Percentiles rank a stretch among this genome's conserved stretches.
phyloP scores from a whole-genome alignment of 2,113 vertebrate species.

The Chaenogobius annularis region DNA sequence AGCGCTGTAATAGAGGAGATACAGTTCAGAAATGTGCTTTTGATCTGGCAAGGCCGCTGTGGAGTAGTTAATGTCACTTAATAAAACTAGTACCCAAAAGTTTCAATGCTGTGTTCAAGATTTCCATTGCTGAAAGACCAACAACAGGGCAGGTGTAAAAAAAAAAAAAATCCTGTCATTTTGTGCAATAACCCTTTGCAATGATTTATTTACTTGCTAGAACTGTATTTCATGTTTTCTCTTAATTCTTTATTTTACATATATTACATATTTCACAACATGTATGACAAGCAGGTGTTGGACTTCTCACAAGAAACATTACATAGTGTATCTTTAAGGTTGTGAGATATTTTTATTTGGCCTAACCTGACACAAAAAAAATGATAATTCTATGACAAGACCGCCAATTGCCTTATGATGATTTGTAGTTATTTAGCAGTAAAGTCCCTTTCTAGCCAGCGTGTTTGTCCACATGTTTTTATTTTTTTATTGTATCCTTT shows the following conservation, averaged over 20 bases:
- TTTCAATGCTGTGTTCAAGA: background rate
- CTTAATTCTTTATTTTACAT: no score
- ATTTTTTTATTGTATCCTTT: background rate
- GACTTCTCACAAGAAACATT: no score
- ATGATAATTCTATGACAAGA: slow-evolving; percentile 27
- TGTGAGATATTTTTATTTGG: background rate
- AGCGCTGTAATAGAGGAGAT: slow-evolving; percentile 45
- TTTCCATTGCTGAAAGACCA: background rate
- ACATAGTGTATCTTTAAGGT: no score
- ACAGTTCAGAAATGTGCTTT: slow-evolving; percentile 41
- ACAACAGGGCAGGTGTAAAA: background rate
- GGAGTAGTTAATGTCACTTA: slow-evolving; percentile 28
- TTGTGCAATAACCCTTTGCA: background rate
- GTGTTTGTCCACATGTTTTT: background rate
- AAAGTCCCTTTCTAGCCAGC: background rate
- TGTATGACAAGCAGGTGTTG: no score
- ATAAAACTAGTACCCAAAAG: slow-evolving; percentile 22
- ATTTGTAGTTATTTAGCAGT: background rate
- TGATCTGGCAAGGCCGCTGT: slow-evolving; percentile 42
- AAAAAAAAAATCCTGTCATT: background rate
- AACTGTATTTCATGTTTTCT: no score
- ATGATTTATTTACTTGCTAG: background rate
- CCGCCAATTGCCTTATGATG: background rate
- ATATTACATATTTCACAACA: background rate
- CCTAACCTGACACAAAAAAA: background rate